These are phyloP conservation scores for Clarias magur DNA, from an alignment of 2,113 vertebrate species.

Conservation along the genomic window DNA sequence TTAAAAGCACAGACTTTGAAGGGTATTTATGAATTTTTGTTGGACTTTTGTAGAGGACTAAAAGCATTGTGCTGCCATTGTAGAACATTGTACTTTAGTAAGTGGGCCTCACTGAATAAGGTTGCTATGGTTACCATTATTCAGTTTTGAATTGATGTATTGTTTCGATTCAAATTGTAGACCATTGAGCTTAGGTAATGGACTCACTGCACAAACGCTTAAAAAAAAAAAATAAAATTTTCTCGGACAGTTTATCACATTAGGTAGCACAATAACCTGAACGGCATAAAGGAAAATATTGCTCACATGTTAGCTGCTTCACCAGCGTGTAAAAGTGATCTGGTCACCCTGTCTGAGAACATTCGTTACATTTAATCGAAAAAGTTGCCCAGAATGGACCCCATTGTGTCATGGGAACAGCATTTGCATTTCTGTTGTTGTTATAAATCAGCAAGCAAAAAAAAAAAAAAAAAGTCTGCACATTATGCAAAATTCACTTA, in stretches of 20 bases:
- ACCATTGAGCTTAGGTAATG: background rate
- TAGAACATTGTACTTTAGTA: background rate
- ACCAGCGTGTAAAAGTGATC: background rate
- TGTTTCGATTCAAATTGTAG: background rate
- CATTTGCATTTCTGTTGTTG: too few species aligned
- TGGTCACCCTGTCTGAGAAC: too few species aligned
- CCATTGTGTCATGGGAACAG: too few species aligned
- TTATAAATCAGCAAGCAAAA: too few species aligned
- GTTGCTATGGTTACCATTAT: background rate
- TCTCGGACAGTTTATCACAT: background rate
- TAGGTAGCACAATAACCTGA: background rate
- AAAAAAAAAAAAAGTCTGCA: too few species aligned
- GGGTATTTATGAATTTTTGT: background rate
- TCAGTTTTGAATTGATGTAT: background rate
- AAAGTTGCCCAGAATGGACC: too few species aligned
- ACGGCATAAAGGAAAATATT: background rate
- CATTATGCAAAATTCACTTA: too few species aligned
- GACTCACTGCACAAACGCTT: background rate
- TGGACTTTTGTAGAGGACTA: background rate
- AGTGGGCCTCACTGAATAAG: background rate
- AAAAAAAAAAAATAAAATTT: background rate
- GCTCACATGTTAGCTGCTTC: background rate
- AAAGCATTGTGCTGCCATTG: background rate
- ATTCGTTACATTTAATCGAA: too few species aligned
- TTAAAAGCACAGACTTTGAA: background rate